Base-by-base conservation (phyloP, 2,797 vertebrate species). In the Siniperca undulata region DNA sequence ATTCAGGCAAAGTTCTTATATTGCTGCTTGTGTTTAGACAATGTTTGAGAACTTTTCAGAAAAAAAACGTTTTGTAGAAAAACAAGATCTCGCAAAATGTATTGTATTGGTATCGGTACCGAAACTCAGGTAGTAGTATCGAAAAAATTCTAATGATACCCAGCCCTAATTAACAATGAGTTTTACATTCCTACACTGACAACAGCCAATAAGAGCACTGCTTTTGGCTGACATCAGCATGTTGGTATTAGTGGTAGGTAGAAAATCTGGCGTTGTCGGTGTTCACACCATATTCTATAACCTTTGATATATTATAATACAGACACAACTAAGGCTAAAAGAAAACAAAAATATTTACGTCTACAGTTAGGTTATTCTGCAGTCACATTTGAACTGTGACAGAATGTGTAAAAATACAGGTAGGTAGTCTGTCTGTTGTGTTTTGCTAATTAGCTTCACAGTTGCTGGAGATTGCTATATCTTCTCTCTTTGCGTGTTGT, bases 401-500 rank as follows among this genome's bases (percentile, higher is more conserved):
- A 42, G 17, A 34, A 27, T 24, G 17, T 38, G 7, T 19, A 20
- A 53, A 48, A 53, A 22, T 58, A 36, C 40, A 72, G 46, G 53
- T 66, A 10, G 27, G 27, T 46, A 14, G 4, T 64, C 36, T 20
- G 14, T 34, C 13, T 22, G 53, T 12, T 17, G 3, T 56, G 14
- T 65, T 65, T 14, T 13, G 3, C 5, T 8, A 7, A 14, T 64
- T 0, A 24, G 27, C 44, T 61, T 68, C 50, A 50, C 38, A 65
- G 16, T 27, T 46, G 14, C 27, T 58, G 36, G 2, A 52, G 17
- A 38, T 20, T 9, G 12, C 6, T 14, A 1, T 10, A 4, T 77
- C 27, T 44, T 48, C 27, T 68, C 10, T 77, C 9, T 58, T 27
- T 81, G 38, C 6, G 22, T 77, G 42, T 73, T 55, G 22, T 55